phyloP scores from a whole-genome alignment of 2,797 vertebrate genomes.

The Clarias fuscus region DNA sequence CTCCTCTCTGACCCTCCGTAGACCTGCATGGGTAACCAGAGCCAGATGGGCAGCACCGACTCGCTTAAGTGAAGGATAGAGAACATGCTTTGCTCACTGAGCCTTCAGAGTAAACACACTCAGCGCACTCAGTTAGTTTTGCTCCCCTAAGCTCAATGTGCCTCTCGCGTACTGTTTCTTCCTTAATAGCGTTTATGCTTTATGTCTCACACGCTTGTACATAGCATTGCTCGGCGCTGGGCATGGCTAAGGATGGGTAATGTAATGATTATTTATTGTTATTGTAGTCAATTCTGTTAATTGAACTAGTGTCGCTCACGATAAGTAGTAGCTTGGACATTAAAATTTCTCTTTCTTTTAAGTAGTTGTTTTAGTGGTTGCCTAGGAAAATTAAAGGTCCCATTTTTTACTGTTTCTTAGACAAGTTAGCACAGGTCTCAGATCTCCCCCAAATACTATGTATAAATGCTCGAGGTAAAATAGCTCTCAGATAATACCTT shows the following conservation, averaged over 20 bases:
- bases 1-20: conserved; percentile 41
- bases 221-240: too few species aligned
- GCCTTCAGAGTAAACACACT: conserved; percentile 3
- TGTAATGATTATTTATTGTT: background rate
- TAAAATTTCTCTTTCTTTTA: background rate
- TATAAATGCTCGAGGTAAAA: too few species aligned
- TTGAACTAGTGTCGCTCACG: background rate
- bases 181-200: background rate
- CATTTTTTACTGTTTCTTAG: too few species aligned
- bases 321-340: background rate
- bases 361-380: background rate
- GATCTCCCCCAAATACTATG: too few species aligned
- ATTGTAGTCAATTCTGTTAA: background rate
- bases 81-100: conserved; percentile 10
- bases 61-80: background rate
- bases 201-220: background rate
- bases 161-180: background rate
- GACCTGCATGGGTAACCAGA: conserved; percentile 52
- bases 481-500: too few species aligned
- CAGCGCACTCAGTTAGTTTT: background rate
- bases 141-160: background rate
- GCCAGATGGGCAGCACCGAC: conserved; percentile 56
- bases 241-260: background rate
- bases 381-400: background rate
- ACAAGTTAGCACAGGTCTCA: too few species aligned